These are phyloP conservation scores for Brotogeris chrysoptera DNA, from an alignment of 2,797 vertebrate genomes.

Conservation along the genomic window DNA sequence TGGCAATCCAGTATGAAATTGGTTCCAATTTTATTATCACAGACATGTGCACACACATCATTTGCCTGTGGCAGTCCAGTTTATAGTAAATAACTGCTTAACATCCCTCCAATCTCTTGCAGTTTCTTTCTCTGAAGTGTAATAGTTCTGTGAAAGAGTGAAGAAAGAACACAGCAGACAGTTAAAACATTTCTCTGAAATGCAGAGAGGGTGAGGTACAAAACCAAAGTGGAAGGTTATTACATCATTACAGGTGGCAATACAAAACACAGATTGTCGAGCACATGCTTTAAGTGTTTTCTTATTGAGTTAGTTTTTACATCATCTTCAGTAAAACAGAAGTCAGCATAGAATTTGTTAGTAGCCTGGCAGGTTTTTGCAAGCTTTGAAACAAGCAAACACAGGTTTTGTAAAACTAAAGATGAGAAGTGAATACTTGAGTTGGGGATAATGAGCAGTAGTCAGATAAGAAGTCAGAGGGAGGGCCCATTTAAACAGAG, in stretches of 20 bases:
- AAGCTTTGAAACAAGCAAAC: background rate
- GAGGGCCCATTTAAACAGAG: background rate
- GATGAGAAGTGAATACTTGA: background rate
- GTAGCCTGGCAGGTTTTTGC: background rate
- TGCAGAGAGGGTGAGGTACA: background rate
- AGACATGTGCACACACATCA: background rate
- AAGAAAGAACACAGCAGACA: background rate
- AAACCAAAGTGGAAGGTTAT: background rate
- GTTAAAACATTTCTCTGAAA: background rate
- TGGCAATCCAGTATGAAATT: background rate
- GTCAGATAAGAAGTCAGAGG: rapidly evolving
- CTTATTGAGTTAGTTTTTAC: background rate
- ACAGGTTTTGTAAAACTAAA: background rate
- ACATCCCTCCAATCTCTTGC: background rate
- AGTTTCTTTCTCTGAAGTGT: background rate
- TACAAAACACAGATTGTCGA: background rate
- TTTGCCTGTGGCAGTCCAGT: background rate
- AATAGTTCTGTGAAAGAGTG: background rate
- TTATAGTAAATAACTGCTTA: background rate
- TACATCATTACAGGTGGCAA: background rate
- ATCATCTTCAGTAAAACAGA: background rate
- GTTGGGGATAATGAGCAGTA: background rate
- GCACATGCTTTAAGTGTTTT: background rate
- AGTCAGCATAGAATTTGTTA: background rate
- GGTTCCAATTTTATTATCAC: background rate